Evolutionary conservation across 2,888 invertebrate genomes (phyloP), one percentile per base, ranked within the genome.

Genomic region (Charanyca ferruginea): DNA sequence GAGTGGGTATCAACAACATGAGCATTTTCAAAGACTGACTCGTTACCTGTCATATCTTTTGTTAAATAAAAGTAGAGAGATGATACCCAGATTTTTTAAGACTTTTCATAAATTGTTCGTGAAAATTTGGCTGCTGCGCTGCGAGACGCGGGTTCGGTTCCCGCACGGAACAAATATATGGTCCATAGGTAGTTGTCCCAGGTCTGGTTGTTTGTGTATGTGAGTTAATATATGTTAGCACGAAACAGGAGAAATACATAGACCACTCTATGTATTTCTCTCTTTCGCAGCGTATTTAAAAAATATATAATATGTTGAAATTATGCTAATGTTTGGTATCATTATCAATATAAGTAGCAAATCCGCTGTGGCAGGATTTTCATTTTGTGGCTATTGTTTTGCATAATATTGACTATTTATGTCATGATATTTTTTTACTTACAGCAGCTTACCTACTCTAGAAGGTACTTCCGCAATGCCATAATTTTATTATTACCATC

Each of bases 391-490:
- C 7, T 22, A 23, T 13, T 59, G 62, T 4, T 32, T 51, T 67
- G 45, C 38, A 32, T 13, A 44, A 28, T 53, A 62, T 42, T 47
- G 42, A 42, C 5, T 68, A 53, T 68, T 68, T 68, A 49, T 44
- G 18, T 16, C 13, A 20, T 18, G 20, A 32, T 41, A 32, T 13
- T 62, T 44, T 67, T 61, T 48, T 18, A 47, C n/a, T 42, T 6
- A 16, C 8, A 35, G 18, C 42, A 68, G n/a, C n/a, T n/a, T n/a
- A n/a, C n/a, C n/a, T 42, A 68, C 9, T 53, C 49, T 22, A 20
- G 3, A 18, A 59, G 25, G 11, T 44, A 54, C 54, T 42, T 62
- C 48, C 28, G 54, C 18, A 54, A 54, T 68, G 2, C 3, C 32
- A 23, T 18, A n/a, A 23, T 44, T 66, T 49, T 28, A 22, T 22